phyloP scores from a whole-genome alignment of 2,888 invertebrate species.

The Priocnemis perturbator region DNA sequence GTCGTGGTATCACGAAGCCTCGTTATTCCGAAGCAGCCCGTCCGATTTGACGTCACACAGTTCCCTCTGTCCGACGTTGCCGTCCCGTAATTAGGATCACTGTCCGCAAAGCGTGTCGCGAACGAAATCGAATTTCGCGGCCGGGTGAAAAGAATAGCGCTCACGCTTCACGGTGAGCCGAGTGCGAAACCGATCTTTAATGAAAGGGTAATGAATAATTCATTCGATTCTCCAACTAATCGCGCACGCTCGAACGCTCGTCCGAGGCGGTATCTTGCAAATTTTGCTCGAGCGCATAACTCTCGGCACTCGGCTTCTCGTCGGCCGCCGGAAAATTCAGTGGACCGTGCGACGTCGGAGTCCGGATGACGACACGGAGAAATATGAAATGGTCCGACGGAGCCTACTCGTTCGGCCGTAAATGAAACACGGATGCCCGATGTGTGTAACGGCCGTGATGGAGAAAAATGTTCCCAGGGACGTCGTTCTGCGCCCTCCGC shows the following conservation, averaged over 20 bases:
- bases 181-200: slow-evolving; percentile 10
- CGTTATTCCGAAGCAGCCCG: no score
- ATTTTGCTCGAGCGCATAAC: no score
- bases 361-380: slow-evolving; percentile 13
- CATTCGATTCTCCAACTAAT: slow-evolving; percentile 4
- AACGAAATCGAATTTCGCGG: no score
- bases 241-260: slow-evolving; percentile 1
- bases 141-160: no score
- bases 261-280: no score
- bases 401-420: background rate
- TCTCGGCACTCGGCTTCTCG: no score
- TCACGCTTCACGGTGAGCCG: background rate
- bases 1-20: no score
- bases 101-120: no score
- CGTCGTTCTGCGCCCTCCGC: slow-evolving; percentile 7
- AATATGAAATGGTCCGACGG: slow-evolving; percentile 3
- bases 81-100: no score
- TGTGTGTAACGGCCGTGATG: background rate
- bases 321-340: slow-evolving; percentile 2
- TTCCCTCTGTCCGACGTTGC: no score
- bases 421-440: slow-evolving; percentile 2
- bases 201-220: slow-evolving; percentile 10
- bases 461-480: background rate
- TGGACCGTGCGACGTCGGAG: background rate
- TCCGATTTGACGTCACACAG: no score